Evolutionary conservation across 2,888 invertebrate genomes (phyloP).

Genomic region (Mamestra brassicae): DNA sequence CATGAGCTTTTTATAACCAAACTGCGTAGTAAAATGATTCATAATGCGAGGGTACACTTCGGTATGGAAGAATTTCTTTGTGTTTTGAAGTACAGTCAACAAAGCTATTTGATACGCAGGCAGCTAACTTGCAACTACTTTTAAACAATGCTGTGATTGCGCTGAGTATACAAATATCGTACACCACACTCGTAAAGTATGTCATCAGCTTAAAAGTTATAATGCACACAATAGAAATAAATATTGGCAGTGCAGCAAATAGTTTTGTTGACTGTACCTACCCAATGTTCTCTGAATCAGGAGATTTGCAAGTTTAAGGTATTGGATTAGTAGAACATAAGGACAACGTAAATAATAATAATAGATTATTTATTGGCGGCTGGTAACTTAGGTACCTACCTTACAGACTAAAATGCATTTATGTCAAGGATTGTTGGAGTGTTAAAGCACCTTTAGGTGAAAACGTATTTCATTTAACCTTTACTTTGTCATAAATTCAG

Average conservation of each 20-base stretch:
- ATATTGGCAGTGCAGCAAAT: too few relatives aligned
- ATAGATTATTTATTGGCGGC: too few relatives aligned
- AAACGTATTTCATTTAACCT: not conserved
- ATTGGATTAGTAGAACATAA: not conserved
- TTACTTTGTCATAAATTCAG: not conserved
- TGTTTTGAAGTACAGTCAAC: not conserved
- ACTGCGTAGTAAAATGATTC: conserved; percentile 62
- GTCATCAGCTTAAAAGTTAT: too few relatives aligned
- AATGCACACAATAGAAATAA: too few relatives aligned
- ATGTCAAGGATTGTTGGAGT: not conserved
- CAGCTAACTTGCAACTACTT: too few relatives aligned
- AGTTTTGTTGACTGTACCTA: too few relatives aligned
- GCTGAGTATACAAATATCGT: too few relatives aligned
- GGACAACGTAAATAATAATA: not conserved
- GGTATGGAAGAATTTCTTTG: conserved; percentile 20
- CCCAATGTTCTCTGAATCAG: not conserved
- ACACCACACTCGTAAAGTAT: too few relatives aligned
- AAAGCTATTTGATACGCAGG: too few relatives aligned
- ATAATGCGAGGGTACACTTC: conserved; percentile 30
- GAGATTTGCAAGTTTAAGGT: not conserved
- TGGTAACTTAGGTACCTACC: not conserved
- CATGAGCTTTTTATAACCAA: conserved; percentile 55
- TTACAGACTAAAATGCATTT: not conserved
- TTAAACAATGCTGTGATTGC: too few relatives aligned
- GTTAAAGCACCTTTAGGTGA: not conserved